These are phyloP conservation scores for Pseudocheirus occidentalis DNA, from an alignment of 2,797 vertebrate species.

Conservation along the genomic window DNA sequence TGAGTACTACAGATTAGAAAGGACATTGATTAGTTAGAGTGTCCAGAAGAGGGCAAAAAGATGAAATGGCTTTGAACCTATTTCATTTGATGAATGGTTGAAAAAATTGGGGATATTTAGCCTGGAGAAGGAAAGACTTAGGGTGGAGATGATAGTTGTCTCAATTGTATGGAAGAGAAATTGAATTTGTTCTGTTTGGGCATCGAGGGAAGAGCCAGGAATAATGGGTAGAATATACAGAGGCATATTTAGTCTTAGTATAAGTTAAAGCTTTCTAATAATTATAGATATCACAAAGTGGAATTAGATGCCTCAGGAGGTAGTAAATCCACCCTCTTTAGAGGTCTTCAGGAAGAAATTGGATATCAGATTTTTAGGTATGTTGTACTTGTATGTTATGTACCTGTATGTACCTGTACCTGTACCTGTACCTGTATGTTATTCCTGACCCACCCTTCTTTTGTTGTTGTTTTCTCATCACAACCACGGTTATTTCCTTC, in stretches of 20 bases:
- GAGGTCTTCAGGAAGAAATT: neutral
- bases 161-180: neutral
- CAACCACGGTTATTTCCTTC: slow-evolving; percentile 8
- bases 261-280: neutral
- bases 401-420: no score
- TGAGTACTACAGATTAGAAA: neutral
- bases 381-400: no score
- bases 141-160: neutral
- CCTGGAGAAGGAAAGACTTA: neutral
- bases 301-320: neutral
- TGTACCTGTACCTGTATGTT: no score
- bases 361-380: neutral
- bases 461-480: slow-evolving; percentile 6
- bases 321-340: neutral
- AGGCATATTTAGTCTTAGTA: neutral
- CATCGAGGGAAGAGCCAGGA: neutral
- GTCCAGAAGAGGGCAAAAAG: neutral
- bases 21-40: neutral
- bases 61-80: neutral
- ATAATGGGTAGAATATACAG: neutral
- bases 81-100: neutral
- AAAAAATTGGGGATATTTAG: neutral
- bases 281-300: neutral
- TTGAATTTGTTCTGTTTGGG: neutral
- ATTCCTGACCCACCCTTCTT: neutral